These are phyloP conservation scores for Mobula hypostoma DNA, from an alignment of 2,113 vertebrate genomes.

Conservation along the genomic window DNA sequence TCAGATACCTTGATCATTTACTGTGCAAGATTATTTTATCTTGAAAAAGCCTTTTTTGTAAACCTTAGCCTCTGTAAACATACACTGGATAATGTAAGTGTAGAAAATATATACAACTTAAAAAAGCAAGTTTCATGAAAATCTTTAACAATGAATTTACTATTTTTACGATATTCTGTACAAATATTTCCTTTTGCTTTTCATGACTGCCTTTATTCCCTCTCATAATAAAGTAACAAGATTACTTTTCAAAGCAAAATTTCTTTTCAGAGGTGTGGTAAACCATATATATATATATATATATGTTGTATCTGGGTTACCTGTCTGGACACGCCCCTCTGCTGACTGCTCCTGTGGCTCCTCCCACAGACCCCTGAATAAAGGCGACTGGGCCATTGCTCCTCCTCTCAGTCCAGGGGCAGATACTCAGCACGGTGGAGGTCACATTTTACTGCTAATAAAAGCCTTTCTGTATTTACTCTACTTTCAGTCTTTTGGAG, in stretches of 20 bases:
- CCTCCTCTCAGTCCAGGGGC: too few relatives aligned
- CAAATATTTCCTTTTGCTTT: neutral
- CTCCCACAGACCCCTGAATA: too few relatives aligned
- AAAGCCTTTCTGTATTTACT: too few relatives aligned
- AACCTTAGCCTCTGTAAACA: neutral
- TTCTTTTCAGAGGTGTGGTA: too few relatives aligned
- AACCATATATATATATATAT: too few relatives aligned
- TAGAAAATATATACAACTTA: neutral
- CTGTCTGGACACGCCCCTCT: too few relatives aligned
- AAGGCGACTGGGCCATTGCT: too few relatives aligned
- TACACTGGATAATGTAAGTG: neutral
- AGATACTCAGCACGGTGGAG: too few relatives aligned
- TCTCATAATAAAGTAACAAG: neutral
- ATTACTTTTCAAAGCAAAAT: neutral
- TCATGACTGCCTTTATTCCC: neutral
- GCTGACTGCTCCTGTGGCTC: too few relatives aligned
- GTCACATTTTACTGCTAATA: too few relatives aligned
- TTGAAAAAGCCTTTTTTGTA: neutral
- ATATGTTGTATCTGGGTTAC: too few relatives aligned
- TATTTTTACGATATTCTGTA: neutral
- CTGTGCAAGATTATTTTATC: neutral
- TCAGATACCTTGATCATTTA: conserved; percentile 18
- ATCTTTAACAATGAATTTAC: neutral
- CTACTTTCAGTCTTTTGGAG: too few relatives aligned
- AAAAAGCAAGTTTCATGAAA: neutral